Evolutionary conservation across 2,797 vertebrate species (phyloP).

Genomic region (Moxostoma hubbsi): DNA sequence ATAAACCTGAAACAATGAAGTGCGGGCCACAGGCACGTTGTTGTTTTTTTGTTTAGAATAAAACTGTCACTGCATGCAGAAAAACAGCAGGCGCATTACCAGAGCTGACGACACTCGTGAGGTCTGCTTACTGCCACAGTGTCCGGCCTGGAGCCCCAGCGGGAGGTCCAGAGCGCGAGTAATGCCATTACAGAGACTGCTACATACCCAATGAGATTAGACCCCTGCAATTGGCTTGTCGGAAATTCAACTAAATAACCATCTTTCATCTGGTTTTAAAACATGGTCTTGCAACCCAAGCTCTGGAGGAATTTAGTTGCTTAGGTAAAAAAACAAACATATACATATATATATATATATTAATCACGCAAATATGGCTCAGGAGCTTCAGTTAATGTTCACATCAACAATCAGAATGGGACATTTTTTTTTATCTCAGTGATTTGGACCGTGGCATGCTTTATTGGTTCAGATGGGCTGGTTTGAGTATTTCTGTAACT

Average conservation of each 20-base stretch:
- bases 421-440: no score
- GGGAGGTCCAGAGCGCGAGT: conserved; percentile 50
- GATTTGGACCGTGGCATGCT: no score
- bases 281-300: background rate
- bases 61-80: conserved; percentile 35
- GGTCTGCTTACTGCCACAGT: conserved; percentile 57
- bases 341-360: background rate
- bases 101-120: conserved; percentile 50
- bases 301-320: conserved; percentile 47
- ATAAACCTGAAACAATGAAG: background rate
- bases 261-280: conserved; percentile 44
- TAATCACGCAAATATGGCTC: no score
- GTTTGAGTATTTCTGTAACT: no score
- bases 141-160: conserved; percentile 52
- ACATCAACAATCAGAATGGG: no score
- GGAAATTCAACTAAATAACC: conserved; percentile 56
- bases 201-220: conserved; percentile 59
- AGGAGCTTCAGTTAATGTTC: no score
- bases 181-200: conserved; percentile 60
- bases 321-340: conserved; percentile 8
- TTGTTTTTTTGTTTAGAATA: conserved; percentile 7
- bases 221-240: conserved; percentile 42
- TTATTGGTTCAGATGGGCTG: no score
- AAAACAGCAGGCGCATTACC: conserved; percentile 51
- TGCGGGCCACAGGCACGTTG: background rate